Percentiles rank a stretch among this genome's conserved stretches.
Conservation (phyloP, 2,113 vertebrate genomes). For the Pseudorasbora parva region DNA sequence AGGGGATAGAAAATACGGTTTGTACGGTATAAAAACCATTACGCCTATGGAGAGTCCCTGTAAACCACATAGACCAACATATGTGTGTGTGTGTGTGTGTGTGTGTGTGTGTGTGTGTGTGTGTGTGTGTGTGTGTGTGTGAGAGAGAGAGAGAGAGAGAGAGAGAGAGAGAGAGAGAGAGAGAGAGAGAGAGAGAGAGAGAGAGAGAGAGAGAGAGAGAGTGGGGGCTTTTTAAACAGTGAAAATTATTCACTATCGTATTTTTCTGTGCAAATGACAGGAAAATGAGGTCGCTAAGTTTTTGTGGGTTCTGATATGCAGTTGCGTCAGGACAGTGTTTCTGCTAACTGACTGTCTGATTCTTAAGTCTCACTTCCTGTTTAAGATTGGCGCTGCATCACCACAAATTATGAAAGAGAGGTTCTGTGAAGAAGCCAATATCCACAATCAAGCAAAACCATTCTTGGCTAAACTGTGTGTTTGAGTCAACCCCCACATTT, state of each 20-base stretch:
- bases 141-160: background rate
- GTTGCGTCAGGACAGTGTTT: slow-evolving; percentile 6
- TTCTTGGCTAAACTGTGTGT: background rate
- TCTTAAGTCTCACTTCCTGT: slow-evolving; percentile 15
- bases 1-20: too few relatives aligned
- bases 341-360: slow-evolving; percentile 19
- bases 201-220: background rate
- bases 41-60: too few relatives aligned
- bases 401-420: background rate
- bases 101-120: too few relatives aligned
- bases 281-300: slow-evolving; percentile 33
- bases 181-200: background rate
- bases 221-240: slow-evolving; percentile 17
- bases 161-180: background rate
- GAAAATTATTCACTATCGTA: background rate
- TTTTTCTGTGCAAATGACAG: slow-evolving; percentile 9
- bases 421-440: background rate
- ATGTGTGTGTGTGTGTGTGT: too few relatives aligned
- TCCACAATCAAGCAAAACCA: background rate
- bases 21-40: too few relatives aligned
- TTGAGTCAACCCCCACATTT: background rate
- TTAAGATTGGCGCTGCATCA: background rate
- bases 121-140: background rate
- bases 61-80: too few relatives aligned
- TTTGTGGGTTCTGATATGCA: background rate